A percentile compares a stretch with the other conserved stretches of the same genome.
Evolutionary conservation across 1,140 invertebrate species (phyloP).

Genomic region (Solenopsis fugax): DNA sequence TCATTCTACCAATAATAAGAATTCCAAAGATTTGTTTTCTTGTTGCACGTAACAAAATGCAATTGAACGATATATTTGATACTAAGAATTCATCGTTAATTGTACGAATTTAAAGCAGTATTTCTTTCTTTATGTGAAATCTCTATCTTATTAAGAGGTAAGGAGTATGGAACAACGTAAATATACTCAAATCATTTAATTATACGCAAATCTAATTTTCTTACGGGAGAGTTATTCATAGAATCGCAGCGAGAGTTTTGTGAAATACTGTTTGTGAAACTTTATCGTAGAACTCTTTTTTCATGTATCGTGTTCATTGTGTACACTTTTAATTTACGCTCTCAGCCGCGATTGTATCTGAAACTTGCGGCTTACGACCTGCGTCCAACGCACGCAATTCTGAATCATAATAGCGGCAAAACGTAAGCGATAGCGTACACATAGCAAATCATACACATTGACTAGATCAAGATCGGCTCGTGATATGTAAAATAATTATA

Average conservation of each 20-base stretch:
- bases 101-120: not conserved
- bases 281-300: not conserved
- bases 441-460: not conserved
- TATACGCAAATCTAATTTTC: not conserved
- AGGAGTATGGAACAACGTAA: not conserved
- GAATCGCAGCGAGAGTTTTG: not conserved
- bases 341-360: not conserved
- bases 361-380: not conserved
- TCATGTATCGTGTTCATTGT: not conserved
- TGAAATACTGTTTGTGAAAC: not conserved
- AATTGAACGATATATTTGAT: not conserved
- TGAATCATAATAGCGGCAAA: constrained; percentile 14
- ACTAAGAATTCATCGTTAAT: not conserved
- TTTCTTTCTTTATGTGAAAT: not conserved
- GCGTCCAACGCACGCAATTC: not conserved
- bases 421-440: not conserved
- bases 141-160: not conserved
- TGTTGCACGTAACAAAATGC: too few species aligned
- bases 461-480: constrained; percentile 16
- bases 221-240: not conserved
- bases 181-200: constrained; percentile 14
- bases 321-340: not conserved
- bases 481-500: constrained; percentile 17
- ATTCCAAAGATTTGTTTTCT: too few species aligned
- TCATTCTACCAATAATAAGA: too few species aligned